These are phyloP conservation scores for Ahaetulla prasina DNA, from an alignment of 2,113 vertebrate species.

Conservation along the genomic window DNA sequence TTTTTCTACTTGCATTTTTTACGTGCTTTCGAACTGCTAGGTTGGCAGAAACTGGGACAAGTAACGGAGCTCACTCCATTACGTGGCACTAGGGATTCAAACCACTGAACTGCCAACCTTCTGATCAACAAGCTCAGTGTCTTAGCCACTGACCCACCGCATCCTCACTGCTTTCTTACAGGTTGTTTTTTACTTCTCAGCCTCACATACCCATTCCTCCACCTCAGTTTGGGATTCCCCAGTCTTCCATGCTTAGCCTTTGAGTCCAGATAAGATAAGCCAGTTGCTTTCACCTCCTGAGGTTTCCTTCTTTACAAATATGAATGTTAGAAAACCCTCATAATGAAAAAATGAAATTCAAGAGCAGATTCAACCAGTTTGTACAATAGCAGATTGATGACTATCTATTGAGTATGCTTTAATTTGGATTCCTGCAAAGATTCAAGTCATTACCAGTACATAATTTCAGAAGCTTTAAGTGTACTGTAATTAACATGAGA, in stretches of 20 bases:
- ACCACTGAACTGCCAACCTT: no score
- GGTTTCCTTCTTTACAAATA: background rate
- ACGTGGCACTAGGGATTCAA: no score
- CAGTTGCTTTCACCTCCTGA: background rate
- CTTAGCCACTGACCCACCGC: no score
- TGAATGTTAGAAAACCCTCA: background rate
- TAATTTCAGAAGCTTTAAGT: background rate
- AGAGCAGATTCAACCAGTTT: background rate
- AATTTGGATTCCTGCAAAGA: background rate
- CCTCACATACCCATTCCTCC: background rate
- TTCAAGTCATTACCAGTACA: no score
- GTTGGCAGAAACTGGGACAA: no score
- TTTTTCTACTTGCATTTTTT: no score
- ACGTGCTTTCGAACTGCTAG: no score
- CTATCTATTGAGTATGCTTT: background rate
- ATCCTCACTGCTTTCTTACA: no score
- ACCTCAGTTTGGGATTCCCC: background rate
- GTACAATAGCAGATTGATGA: background rate
- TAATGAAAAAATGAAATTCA: background rate
- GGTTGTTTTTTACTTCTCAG: background rate
- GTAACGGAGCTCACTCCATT: no score
- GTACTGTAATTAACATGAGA: background rate
- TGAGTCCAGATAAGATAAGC: background rate
- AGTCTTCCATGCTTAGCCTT: background rate
- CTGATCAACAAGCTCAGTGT: no score